Evolutionary conservation across 2,797 vertebrate genomes (phyloP).

Genomic region (Nannoperca obscura): DNA sequence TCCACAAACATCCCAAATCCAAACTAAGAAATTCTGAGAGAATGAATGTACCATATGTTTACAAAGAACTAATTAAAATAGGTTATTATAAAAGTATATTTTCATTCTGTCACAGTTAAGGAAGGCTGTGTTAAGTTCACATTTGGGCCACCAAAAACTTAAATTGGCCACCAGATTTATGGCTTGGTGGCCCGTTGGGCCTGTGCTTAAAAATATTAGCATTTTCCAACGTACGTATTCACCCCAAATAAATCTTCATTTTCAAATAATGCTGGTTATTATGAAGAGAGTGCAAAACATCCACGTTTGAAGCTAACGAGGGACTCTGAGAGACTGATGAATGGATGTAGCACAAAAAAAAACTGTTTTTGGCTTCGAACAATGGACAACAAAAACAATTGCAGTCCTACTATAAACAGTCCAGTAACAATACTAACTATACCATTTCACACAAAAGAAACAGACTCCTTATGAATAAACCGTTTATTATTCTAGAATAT

Average conservation of each 20-base stretch:
- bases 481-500: conserved; percentile 42
- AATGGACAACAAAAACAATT: conserved; percentile 1
- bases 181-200: too few species aligned
- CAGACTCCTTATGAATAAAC: not conserved
- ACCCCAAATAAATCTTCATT: not conserved
- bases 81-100: too few species aligned
- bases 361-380: not conserved
- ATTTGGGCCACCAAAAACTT: too few species aligned
- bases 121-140: too few species aligned
- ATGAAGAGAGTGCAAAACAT: not conserved
- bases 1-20: too few species aligned
- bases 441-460: conserved; percentile 15
- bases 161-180: too few species aligned
- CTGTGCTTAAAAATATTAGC: too few species aligned
- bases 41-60: too few species aligned
- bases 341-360: not conserved
- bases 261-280: not conserved
- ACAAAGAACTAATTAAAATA: too few species aligned
- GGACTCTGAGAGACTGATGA: not conserved
- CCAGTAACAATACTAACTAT: not conserved
- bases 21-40: too few species aligned
- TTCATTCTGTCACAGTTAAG: too few species aligned
- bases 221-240: not conserved
- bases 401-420: not conserved
- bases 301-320: not conserved